A percentile compares a stretch with the other conserved stretches of the same genome.
Evolutionary conservation across 2,113 vertebrate genomes (phyloP).

Genomic region (Merops nubicus): DNA sequence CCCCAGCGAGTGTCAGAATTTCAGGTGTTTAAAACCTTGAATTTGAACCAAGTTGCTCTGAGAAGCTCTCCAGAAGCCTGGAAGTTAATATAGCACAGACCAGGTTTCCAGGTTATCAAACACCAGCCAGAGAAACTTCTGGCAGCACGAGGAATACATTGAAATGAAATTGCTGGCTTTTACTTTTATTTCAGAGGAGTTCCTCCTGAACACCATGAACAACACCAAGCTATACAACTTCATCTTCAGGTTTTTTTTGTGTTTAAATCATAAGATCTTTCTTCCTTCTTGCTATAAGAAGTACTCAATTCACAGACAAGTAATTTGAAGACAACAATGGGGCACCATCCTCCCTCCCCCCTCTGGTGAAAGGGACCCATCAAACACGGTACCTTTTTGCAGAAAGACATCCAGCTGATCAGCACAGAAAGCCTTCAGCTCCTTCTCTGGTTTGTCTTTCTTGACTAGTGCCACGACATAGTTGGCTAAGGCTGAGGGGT

Average conservation of each 20-base stretch:
- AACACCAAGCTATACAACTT: background rate
- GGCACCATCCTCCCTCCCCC: background rate
- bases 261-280: background rate
- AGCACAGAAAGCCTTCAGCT: slow-evolving; percentile 94
- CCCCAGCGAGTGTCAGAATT: background rate
- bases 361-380: fast-evolving
- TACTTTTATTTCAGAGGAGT: background rate
- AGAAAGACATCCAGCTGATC: slow-evolving; percentile 98
- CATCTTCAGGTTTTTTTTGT: fast-evolving
- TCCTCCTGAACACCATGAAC: background rate
- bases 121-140: background rate
- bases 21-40: background rate
- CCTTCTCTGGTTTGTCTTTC: slow-evolving; percentile 98
- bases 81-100: background rate
- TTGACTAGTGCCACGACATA: slow-evolving; percentile 99
- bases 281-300: background rate
- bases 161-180: background rate
- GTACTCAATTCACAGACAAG: fast-evolving
- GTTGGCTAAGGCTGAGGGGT: slow-evolving; percentile 96
- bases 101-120: background rate
- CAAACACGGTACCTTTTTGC: slow-evolving; percentile 89
- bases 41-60: background rate
- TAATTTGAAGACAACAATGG: background rate
- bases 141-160: fast-evolving
- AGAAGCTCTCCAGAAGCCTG: background rate